Evolutionary conservation across 1,140 invertebrate species (phyloP).

Genomic region (Potamilus streckersoni): DNA sequence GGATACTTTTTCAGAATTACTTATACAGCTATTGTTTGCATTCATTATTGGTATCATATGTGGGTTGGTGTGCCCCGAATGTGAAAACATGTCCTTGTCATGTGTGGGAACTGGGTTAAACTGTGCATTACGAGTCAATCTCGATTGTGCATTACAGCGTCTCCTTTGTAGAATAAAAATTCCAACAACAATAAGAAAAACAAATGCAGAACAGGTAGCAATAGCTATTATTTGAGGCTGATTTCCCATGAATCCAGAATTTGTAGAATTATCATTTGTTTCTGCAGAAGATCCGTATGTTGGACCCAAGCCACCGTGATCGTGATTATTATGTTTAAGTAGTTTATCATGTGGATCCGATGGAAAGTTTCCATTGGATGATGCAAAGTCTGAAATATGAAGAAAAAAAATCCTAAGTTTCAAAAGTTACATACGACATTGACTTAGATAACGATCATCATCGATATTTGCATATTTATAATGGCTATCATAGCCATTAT

Average conservation of each 20-base stretch:
- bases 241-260: conserved; percentile 10
- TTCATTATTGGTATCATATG: conserved; percentile 39
- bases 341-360: neutral
- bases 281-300: neutral
- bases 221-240: conserved; percentile 54
- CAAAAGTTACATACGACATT: too few relatives aligned
- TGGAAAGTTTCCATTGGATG: neutral
- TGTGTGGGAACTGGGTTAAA: conserved; percentile 57
- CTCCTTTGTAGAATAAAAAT: conserved; percentile 49
- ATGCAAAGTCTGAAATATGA: conserved; percentile 4
- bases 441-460: too few relatives aligned
- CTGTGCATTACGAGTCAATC: conserved; percentile 32
- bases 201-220: conserved; percentile 42
- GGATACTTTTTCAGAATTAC: conserved; percentile 37
- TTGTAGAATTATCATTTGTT: neutral
- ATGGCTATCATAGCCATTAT: too few relatives aligned
- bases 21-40: conserved; percentile 27
- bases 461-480: too few relatives aligned
- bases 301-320: neutral
- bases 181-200: conserved; percentile 42
- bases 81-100: conserved; percentile 46
- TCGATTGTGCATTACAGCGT: conserved; percentile 24
- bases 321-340: neutral
- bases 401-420: neutral
- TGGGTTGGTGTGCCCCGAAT: conserved; percentile 25